Evolutionary conservation across 2,797 vertebrate species (phyloP), one percentile per base, ranked within the genome.

Genomic region (Odontamblyopus rebecca): DNA sequence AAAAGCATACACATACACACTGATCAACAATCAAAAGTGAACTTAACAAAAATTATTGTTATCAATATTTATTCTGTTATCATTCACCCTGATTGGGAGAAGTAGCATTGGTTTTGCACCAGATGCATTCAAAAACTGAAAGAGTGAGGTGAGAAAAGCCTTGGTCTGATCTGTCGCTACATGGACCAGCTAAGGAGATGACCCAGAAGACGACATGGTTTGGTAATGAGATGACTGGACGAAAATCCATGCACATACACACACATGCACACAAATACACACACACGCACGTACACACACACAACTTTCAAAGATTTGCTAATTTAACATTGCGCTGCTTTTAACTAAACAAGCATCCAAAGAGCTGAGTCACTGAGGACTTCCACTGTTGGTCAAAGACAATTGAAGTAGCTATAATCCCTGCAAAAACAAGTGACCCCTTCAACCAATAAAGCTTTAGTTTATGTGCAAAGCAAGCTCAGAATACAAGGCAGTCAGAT

Each of bases 11-110:
- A 87, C 86, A 88, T 65, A 88, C 88, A 89, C 88, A 91, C 85
- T 84, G 86, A 93, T 89, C 83, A 76, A 92, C 91, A 92, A 89
- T 92, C 88, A 85, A 92, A 92, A 91, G 89, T 89, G 85, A 92
- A 93, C 85, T 72, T 27, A 92, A 92, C 82, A 61, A 74, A 70
- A 76, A 83, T 90, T 91, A 82, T 91, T 87, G 80, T 92, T 90
- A 82, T 92, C 91, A 82, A 88, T 90, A 81, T 89, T 89, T 63
- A 78, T 77, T 85, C 88, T 83, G 80, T 85, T 86, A 85, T 87
- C 84, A 89, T 91, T 93, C 83, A 88, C 90, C 93, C 92, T 94
- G 93, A 94, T 86, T 86, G 87, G 90, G 92, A 93, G 91, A 82
- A 93, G 91, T 92, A 89, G 86, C 85, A 87, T 75, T 70, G 85